phyloP scores from a whole-genome alignment of 2,888 invertebrate genomes.

The Pegoplata infirma region DNA sequence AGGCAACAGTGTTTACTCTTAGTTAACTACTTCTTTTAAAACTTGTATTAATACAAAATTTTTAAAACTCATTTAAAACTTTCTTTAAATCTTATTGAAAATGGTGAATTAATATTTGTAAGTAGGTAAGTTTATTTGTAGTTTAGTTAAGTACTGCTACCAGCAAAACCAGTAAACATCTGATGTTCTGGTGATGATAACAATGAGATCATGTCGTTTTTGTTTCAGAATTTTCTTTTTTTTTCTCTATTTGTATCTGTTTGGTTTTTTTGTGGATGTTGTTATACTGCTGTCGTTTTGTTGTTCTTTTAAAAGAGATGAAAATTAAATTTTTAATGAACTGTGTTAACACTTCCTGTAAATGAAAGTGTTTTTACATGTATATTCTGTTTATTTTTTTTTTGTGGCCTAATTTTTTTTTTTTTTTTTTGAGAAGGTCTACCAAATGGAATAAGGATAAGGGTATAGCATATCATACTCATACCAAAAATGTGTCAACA shows the following conservation, averaged over 20 bases:
- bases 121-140: too few relatives aligned
- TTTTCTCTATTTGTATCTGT: not conserved
- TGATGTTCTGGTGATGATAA: conserved; percentile 5
- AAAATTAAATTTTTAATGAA: conserved; percentile 59
- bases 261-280: conserved; percentile 4
- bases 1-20: too few relatives aligned
- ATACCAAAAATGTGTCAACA: conserved; percentile 8
- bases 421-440: conserved; percentile 8
- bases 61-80: too few relatives aligned
- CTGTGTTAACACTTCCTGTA: conserved; percentile 49
- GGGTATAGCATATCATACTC: too few relatives aligned
- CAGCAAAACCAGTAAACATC: not conserved
- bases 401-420: conserved; percentile 10
- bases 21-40: too few relatives aligned
- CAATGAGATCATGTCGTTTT: not conserved
- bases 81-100: too few relatives aligned
- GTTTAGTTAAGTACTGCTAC: not conserved
- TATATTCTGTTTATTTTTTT: conserved; percentile 2
- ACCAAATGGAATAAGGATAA: not conserved
- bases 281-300: not conserved
- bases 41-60: too few relatives aligned
- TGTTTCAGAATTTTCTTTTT: too few relatives aligned
- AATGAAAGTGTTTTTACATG: conserved; percentile 44
- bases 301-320: conserved; percentile 21
- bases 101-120: too few relatives aligned